Evolutionary conservation across 2,888 invertebrate genomes (phyloP).

Genomic region (Margaritifera margaritifera): DNA sequence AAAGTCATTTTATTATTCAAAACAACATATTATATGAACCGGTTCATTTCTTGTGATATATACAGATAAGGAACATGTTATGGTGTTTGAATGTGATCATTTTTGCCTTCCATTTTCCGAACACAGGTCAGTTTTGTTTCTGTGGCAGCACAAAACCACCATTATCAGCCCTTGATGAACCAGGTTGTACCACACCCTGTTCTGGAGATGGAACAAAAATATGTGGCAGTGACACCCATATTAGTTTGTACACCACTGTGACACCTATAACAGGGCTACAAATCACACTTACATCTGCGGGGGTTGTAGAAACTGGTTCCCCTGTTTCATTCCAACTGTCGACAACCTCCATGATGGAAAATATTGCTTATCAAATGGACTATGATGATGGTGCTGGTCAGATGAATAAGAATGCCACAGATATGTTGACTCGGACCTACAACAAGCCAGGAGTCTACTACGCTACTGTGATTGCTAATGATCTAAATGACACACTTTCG

Average conservation of each 20-base stretch:
- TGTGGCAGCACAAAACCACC: constrained; percentile 34
- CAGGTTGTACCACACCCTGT: constrained; percentile 42
- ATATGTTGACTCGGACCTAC: no score
- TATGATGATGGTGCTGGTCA: constrained; percentile 64
- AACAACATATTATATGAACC: no score
- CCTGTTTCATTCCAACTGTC: constrained; percentile 24
- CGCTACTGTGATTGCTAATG: no score
- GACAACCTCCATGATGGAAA: constrained; percentile 22
- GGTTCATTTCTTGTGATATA: no score
- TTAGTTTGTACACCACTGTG: constrained; percentile 45
- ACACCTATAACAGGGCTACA: constrained; percentile 31
- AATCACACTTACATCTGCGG: constrained; percentile 7
- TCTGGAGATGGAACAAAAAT: constrained; percentile 29
- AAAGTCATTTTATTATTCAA: no score
- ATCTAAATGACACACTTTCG: no score
- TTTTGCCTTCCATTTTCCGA: constrained; percentile 1
- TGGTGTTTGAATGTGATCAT: background rate
- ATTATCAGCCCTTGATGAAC: background rate
- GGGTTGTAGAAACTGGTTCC: constrained; percentile 13
- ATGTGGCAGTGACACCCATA: constrained; percentile 50
- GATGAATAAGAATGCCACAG: constrained; percentile 17
- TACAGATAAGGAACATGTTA: no score
- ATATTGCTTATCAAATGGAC: constrained; percentile 58
- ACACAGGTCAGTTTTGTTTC: constrained; percentile 47
- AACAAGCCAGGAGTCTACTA: no score